Evolutionary conservation across 2,888 invertebrate species (phyloP), one percentile per base, ranked within the genome.

Genomic region (Euphydryas editha): DNA sequence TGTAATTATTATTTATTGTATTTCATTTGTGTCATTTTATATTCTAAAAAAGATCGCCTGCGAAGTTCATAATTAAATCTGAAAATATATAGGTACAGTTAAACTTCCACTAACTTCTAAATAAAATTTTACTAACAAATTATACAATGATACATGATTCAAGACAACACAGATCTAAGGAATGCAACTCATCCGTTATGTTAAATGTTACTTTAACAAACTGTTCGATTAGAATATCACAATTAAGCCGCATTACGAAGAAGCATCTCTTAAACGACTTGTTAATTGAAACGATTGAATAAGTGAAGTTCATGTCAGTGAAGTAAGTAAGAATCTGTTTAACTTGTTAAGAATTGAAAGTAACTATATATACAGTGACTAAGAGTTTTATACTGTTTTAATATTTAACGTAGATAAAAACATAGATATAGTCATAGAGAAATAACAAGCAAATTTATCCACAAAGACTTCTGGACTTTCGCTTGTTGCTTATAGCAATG

Each of bases 271-370:
- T 30, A 58, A 57, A 49, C 58, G 58, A 63, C 57, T 63, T 63
- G 39, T 11, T 63, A 58, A 63, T 63, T 42, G 57, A 63, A n/a
- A 49, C 57, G 49, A 63, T 63, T 63, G 63, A 63, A 63, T 63
- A 63, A 63, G 57, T 7, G 30, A 30, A 8, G 30, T 30, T 20
- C 62, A 18, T 58, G 57, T 47, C 57, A 49, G 17, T 47, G 49
- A 63, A 47, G 36, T 62, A 51, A 30, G 30, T 51, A 18, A 13
- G 18, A 42, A 11, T 17, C 8, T n/a, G 11, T 58, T 58, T 21
- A 51, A 51, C 30, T 51, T 30, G 47, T 47, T 47, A 47, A 20
- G 13, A 10, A 20, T 11, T 47, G 20, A 21, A 47, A 47, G 20
- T 47, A 11, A 24, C 7, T 30, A 5, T 30, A 8, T 8, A 30